Conservation (phyloP, 2,888 invertebrate genomes). For the Oscheius sp. region DNA sequence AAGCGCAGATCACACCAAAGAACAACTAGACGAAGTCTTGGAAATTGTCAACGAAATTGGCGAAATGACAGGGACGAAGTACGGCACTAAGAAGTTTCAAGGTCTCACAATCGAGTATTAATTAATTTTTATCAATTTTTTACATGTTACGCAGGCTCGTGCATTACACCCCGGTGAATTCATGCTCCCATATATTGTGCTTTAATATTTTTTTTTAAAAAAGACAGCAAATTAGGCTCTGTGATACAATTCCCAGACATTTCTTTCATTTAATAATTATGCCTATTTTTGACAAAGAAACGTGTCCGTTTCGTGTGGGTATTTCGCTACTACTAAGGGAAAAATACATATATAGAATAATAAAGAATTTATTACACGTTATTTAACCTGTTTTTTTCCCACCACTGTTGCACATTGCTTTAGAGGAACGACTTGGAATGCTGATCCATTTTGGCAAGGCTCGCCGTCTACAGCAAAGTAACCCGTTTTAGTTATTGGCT, state of each 20-base stretch:
- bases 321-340: not conserved
- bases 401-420: constrained; percentile 25
- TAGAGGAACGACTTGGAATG: constrained; percentile 33
- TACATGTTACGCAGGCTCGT: constrained; percentile 17
- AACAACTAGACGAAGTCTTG: constrained; percentile 62
- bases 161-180: not conserved
- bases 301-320: not conserved
- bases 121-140: not conserved
- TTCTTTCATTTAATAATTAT: not conserved
- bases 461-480: constrained; percentile 39
- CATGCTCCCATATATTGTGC: too few relatives aligned
- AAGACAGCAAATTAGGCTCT: too few relatives aligned
- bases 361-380: constrained; percentile 11
- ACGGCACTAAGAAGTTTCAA: constrained; percentile 22
- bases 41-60: constrained; percentile 34
- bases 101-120: constrained; percentile 35
- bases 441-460: constrained; percentile 36
- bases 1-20: constrained; percentile 77
- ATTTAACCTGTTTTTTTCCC: constrained; percentile 29
- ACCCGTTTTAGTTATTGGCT: constrained; percentile 35
- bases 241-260: not conserved
- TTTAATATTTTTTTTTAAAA: too few relatives aligned
- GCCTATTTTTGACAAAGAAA: too few relatives aligned
- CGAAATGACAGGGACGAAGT: constrained; percentile 34
- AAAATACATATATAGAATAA: constrained; percentile 2